Percentiles rank a stretch among this genome's conserved stretches.
phyloP scores from a whole-genome alignment of 1,140 invertebrate genomes.

The Drosophila micromelanica region DNA sequence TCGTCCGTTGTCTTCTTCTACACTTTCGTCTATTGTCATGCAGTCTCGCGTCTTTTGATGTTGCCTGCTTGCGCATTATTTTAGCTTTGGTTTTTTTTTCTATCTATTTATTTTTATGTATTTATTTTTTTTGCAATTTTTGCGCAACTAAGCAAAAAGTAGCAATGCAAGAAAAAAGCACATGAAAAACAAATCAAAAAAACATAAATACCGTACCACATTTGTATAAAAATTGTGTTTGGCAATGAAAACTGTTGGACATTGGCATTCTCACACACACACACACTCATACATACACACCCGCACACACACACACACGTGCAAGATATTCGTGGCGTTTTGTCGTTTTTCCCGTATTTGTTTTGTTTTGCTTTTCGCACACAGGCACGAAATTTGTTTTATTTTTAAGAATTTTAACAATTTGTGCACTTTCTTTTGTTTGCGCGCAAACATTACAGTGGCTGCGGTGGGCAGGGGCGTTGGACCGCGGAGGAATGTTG shows the following conservation, averaged over 20 bases:
- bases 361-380: slow-evolving; percentile 32
- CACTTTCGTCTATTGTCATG: slow-evolving; percentile 22
- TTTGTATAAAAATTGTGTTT: slow-evolving; percentile 68
- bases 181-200: slow-evolving; percentile 5
- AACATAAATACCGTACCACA: slow-evolving; percentile 52
- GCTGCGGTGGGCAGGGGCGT: background rate
- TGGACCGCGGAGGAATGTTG: background rate
- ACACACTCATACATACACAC: slow-evolving; percentile 15
- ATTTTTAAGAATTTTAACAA: slow-evolving; percentile 70
- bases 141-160: slow-evolving; percentile 62
- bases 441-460: slow-evolving; percentile 66
- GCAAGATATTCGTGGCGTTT: slow-evolving; percentile 63
- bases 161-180: slow-evolving; percentile 47
- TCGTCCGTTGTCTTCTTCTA: background rate
- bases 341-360: slow-evolving; percentile 29
- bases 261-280: slow-evolving; percentile 36
- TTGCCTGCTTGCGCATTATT: slow-evolving; percentile 35
- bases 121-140: slow-evolving; percentile 45
- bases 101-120: slow-evolving; percentile 15
- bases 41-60: slow-evolving; percentile 39
- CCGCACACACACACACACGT: slow-evolving; percentile 8
- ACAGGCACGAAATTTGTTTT: slow-evolving; percentile 42
- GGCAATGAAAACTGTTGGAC: slow-evolving; percentile 72
- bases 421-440: slow-evolving; percentile 83
- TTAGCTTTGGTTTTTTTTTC: slow-evolving; percentile 20